A percentile compares a stretch with the other conserved stretches of the same genome.
phyloP scores from a whole-genome alignment of 2,888 invertebrate species.

The Salticus scenicus region DNA sequence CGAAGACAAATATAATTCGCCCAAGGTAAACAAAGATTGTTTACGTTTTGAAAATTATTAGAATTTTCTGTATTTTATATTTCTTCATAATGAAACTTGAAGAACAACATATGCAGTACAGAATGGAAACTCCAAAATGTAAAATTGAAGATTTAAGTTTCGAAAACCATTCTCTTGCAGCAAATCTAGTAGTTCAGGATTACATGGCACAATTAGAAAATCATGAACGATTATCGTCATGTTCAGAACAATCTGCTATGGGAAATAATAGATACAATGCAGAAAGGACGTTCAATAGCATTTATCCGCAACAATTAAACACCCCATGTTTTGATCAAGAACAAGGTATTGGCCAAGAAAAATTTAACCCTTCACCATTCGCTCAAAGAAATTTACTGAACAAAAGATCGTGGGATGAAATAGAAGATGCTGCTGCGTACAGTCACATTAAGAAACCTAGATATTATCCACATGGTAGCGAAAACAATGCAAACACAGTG shows the following conservation, averaged over 20 bases:
- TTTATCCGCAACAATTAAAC: conserved; percentile 28
- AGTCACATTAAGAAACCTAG: not conserved
- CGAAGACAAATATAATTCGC: too few relatives aligned
- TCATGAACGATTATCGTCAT: conserved; percentile 35
- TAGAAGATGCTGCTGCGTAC: not conserved
- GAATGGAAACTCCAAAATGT: conserved; percentile 22
- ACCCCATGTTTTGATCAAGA: conserved; percentile 32
- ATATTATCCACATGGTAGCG: not conserved
- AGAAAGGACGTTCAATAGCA: conserved; percentile 34
- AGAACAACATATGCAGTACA: conserved; percentile 1
- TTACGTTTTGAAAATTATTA: not conserved
- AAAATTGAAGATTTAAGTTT: conserved; percentile 19
- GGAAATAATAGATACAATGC: conserved; percentile 20
- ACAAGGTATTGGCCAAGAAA: not conserved
- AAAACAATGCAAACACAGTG: not conserved
- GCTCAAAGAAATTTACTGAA: conserved; percentile 21
- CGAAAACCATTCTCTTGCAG: conserved; percentile 1
- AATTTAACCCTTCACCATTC: conserved; percentile 11
- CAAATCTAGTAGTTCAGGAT: conserved; percentile 10
- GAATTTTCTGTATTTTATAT: not conserved
- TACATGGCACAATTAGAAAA: conserved; percentile 32
- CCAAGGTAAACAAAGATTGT: too few relatives aligned
- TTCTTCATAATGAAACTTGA: conserved; percentile 1
- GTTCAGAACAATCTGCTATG: conserved; percentile 32
- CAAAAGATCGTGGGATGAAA: conserved; percentile 4